Conservation (phyloP, 23 tunicate genomes). For the Ciona savignyi region DNA sequence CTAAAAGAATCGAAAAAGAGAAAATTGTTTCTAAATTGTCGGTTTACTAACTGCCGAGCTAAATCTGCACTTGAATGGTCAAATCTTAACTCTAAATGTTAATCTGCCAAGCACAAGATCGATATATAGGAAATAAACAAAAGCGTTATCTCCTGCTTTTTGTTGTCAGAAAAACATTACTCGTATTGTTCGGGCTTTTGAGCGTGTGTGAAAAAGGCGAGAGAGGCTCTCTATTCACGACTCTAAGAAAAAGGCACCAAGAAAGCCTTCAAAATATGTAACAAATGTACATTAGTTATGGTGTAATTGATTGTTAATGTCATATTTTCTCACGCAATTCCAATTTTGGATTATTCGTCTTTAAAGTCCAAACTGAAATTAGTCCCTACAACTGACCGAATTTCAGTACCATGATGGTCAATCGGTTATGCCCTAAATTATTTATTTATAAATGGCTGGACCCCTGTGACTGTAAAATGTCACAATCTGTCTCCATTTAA, state of each 20-base stretch:
- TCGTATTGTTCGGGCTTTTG: not conserved
- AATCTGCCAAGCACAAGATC: not conserved
- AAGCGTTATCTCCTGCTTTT: not conserved
- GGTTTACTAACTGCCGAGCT: not conserved
- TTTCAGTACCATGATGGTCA: not conserved
- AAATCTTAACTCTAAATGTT: too few species aligned
- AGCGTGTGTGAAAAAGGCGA: not conserved
- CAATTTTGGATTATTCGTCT: too few species aligned
- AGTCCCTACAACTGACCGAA: not conserved
- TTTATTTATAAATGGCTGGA: too few species aligned
- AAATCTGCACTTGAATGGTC: not conserved
- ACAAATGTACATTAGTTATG: not conserved
- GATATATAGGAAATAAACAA: not conserved
- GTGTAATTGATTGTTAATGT: not conserved
- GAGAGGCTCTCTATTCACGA: not conserved
- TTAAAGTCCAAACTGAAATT: too few species aligned
- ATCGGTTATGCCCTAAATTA: not conserved
- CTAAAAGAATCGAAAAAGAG: not conserved
- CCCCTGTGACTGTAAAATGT: too few species aligned
- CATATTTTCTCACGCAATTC: not conserved
- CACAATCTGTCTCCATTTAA: too few species aligned
- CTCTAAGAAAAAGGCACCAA: not conserved
- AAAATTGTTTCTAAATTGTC: not conserved
- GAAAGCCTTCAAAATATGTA: not conserved
- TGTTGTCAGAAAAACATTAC: not conserved